Base-by-base conservation (phyloP, 2,797 vertebrate genomes). In the Gadopsis marmoratus region DNA sequence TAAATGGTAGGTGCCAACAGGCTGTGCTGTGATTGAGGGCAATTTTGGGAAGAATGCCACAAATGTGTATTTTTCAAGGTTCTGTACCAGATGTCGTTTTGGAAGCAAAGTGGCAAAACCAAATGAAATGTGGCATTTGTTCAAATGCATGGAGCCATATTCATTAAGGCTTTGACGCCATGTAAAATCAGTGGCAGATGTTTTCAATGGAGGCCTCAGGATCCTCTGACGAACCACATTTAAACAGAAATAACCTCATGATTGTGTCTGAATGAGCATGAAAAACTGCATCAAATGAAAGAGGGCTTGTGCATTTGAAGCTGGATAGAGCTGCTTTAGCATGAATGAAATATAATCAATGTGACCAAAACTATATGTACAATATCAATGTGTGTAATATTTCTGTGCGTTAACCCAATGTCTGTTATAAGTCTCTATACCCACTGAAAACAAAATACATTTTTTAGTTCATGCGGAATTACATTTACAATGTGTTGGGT, bases 161-260 rank as follows among this genome's bases (percentile, higher is more conserved):
- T 95, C 92, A 95, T 95, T 95, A 93, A 85, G 86, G 31, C 87
- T 83, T 93, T 92, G 95, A 96, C 94, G 94, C 94, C 95, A 90
- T 72, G 79, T 86, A 47, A 94, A 96, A 96, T 94, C 86, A 90
- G 83, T 88, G 92, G 82, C 95, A 96, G 95, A 95, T 96, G 95
- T 95, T 93, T 93, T 90, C 79, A 88, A 86, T 88, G 71, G 66
- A 88, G 75, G 81, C 76, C 87, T 82, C 59, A 69, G 48, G 74
- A 89, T 91, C 76, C 80, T 84, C 10, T 74, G 67, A 82, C 78
- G 79, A 91, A 78, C 76, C 87, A 76, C 71, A 85, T 41, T 87
- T 81, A 86, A 91, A 89, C 76, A 91, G 62, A 90, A 92, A 86
- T 83, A 89, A 88, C 86, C 81, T 70, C 73, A 77, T 71, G 82